Percentiles rank a stretch among this genome's conserved stretches.
Conservation (phyloP, 2,888 invertebrate genomes). For the Hofmannophila pseudospretella region DNA sequence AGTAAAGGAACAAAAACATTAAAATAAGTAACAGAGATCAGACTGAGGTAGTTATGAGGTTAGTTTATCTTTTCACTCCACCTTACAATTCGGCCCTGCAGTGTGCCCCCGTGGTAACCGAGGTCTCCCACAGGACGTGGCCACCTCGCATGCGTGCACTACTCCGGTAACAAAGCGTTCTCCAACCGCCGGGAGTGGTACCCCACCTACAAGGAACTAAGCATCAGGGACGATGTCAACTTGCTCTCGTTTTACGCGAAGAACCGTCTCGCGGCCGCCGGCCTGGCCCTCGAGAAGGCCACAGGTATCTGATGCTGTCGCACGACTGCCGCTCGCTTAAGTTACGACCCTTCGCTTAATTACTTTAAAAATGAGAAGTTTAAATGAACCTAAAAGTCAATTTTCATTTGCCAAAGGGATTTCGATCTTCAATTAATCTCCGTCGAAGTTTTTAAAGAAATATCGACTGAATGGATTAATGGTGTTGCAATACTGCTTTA, state of each 20-base stretch:
- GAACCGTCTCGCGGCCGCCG: slow-evolving; percentile 83
- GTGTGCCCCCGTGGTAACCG: slow-evolving; percentile 63
- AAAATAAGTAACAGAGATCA: too few species aligned
- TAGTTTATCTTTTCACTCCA: too few species aligned
- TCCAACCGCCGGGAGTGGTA: slow-evolving; percentile 85
- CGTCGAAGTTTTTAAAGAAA: too few species aligned
- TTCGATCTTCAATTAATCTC: not conserved
- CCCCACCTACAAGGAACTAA: slow-evolving; percentile 84
- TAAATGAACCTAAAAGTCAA: slow-evolving; percentile 45
- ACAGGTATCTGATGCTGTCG: slow-evolving; percentile 65
- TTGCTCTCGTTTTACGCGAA: slow-evolving; percentile 92
- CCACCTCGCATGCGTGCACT: slow-evolving; percentile 89
- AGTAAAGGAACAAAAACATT: too few species aligned
- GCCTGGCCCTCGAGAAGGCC: slow-evolving; percentile 64
- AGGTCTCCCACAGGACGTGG: slow-evolving; percentile 83
- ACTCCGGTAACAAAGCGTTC: slow-evolving; percentile 88
- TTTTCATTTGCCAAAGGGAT: slow-evolving; percentile 30
- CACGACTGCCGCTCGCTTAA: slow-evolving; percentile 59
- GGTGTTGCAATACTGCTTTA: too few species aligned
- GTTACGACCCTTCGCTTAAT: slow-evolving; percentile 62
- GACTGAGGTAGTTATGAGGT: too few species aligned
- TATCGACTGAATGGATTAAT: too few species aligned
- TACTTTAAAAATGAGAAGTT: slow-evolving; percentile 45
- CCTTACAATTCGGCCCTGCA: too few species aligned
- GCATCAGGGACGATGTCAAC: slow-evolving; percentile 90